phyloP scores from a whole-genome alignment of 1,140 invertebrate species.

The Carcinoscorpius rotundicauda region DNA sequence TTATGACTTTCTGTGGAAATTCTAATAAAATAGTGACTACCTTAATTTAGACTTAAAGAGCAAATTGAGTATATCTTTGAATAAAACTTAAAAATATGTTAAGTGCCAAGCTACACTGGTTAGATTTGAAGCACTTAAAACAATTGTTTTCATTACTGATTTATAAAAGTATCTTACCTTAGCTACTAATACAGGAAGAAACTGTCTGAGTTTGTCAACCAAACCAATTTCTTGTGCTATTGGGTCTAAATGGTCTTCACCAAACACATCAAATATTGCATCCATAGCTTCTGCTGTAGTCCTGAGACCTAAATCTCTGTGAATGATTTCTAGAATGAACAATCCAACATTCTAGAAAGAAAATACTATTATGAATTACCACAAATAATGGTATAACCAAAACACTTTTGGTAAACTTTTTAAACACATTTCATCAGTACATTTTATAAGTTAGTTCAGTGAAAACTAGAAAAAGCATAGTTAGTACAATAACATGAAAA shows the following conservation, averaged over 20 bases:
- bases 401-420: too few relatives aligned
- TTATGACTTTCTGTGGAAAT: background rate
- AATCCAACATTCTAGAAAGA: conserved; percentile 27
- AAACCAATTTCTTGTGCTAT: conserved; percentile 48
- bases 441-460: too few relatives aligned
- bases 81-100: conserved; percentile 9
- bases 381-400: too few relatives aligned
- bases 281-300: conserved; percentile 58
- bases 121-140: too few relatives aligned
- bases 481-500: too few relatives aligned
- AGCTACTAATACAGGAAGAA: conserved; percentile 48
- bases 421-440: too few relatives aligned
- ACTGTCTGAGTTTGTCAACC: conserved; percentile 40
- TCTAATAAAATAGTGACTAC: background rate
- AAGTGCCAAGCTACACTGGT: too few relatives aligned
- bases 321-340: conserved; percentile 35
- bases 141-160: too few relatives aligned
- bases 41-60: conserved; percentile 6
- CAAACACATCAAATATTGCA: conserved; percentile 59
- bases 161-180: conserved; percentile 38
- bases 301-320: conserved; percentile 45
- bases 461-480: too few relatives aligned
- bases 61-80: conserved; percentile 6
- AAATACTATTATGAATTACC: too few relatives aligned
- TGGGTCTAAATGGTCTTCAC: conserved; percentile 55